These are phyloP conservation scores for Podarcis muralis DNA, from an alignment of 2,113 vertebrate genomes.

Conservation along the genomic window DNA sequence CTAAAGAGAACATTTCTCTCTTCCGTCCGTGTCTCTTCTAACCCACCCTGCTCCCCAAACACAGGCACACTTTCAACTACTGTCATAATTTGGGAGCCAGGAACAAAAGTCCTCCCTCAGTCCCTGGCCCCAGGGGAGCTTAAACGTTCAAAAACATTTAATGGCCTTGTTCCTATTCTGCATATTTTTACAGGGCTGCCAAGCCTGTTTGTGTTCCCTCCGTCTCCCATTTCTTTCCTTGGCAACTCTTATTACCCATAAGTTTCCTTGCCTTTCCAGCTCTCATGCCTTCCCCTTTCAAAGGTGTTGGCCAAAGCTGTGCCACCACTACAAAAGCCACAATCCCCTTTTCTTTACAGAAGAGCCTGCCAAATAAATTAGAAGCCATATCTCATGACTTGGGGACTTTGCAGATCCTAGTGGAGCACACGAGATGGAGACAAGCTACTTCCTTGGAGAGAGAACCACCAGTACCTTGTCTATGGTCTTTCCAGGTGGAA, in stretches of 20 bases:
- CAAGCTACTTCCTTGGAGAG: no score
- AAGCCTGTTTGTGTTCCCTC: no score
- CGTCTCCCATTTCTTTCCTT: no score
- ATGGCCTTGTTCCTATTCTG: background rate
- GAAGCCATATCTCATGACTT: no score
- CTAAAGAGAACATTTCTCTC: constrained; percentile 1
- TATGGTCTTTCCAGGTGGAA: no score
- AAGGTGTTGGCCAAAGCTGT: background rate
- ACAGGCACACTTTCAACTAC: background rate
- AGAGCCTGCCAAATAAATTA: background rate
- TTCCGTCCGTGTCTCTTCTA: background rate
- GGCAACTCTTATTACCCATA: background rate
- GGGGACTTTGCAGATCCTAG: no score
- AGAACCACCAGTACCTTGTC: no score
- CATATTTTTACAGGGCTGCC: background rate
- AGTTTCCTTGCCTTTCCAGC: background rate
- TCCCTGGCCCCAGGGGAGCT: background rate
- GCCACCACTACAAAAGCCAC: background rate
- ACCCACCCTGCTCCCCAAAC: background rate
- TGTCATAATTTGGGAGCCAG: background rate
- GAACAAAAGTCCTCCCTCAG: background rate
- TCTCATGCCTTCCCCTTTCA: no score
- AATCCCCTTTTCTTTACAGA: background rate
- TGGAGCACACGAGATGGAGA: no score
- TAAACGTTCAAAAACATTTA: background rate